Conservation (phyloP, 2,113 vertebrate species). For the Enhydra lutris region DNA sequence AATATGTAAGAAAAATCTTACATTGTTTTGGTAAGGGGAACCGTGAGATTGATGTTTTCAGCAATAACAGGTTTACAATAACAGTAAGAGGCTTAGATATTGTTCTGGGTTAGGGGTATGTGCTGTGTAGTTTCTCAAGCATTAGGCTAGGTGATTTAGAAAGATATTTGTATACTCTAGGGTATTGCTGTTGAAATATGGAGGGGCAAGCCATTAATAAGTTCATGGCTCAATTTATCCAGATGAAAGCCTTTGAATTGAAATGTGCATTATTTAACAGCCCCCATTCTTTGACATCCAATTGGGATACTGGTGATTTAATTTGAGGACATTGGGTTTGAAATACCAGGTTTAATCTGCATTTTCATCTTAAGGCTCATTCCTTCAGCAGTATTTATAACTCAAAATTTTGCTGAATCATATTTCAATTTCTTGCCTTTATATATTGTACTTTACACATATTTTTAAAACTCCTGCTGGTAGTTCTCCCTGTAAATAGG, state of each 20-base stretch:
- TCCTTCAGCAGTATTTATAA: background rate
- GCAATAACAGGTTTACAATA: background rate
- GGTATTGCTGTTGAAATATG: conserved; percentile 37
- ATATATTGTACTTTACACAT: background rate
- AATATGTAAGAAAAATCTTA: background rate
- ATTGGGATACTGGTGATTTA: conserved; percentile 62
- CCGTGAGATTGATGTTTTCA: background rate
- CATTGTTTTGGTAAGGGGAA: background rate
- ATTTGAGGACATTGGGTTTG: conserved; percentile 50
- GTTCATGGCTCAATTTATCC: conserved; percentile 55
- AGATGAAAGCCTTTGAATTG: conserved; percentile 70
- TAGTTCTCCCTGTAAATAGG: background rate
- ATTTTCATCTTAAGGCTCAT: background rate
- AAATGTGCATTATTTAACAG: conserved; percentile 80
- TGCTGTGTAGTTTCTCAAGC: background rate
- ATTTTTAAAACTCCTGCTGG: background rate
- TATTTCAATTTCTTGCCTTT: background rate
- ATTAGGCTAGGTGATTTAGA: background rate
- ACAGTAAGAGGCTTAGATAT: background rate
- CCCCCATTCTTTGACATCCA: conserved; percentile 21
- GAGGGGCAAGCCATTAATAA: background rate
- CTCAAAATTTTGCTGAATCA: background rate
- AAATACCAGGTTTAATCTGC: conserved; percentile 43
- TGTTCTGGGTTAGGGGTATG: background rate
- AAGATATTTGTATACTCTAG: background rate